A percentile compares a stretch with the other conserved stretches of the same genome.
Evolutionary conservation across 2,797 vertebrate species (phyloP).

Genomic region (Squalus acanthias): DNA sequence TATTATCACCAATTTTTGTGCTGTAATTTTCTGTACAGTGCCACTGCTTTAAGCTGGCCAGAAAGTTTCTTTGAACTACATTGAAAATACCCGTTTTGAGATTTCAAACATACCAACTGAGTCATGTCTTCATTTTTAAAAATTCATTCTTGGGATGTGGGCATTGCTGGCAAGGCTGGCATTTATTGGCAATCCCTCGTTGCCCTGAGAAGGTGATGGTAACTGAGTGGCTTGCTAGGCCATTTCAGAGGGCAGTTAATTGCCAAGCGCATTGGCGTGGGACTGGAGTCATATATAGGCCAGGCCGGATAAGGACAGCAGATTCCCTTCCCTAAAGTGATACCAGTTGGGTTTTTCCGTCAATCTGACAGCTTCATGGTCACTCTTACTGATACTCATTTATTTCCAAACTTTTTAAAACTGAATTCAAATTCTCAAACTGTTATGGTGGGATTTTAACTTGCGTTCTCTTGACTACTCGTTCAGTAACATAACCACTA

Average conservation of each 20-base stretch:
- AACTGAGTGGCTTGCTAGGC: not conserved
- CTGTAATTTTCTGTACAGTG: not conserved
- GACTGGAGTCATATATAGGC: not conserved
- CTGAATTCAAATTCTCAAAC: not conserved
- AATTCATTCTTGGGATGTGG: not conserved
- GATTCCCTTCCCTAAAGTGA: not conserved
- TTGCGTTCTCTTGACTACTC: not conserved
- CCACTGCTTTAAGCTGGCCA: not conserved
- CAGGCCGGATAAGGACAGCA: not conserved
- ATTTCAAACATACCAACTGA: not conserved
- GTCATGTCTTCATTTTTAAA: not conserved
- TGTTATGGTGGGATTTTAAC: not conserved
- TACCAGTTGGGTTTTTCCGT: not conserved
- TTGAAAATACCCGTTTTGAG: not conserved
- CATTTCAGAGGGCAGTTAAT: not conserved
- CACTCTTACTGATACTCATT: not conserved
- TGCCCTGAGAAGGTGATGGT: not conserved
- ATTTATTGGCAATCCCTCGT: not conserved
- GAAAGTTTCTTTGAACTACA: not conserved
- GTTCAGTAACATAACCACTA: not conserved
- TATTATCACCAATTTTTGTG: not conserved
- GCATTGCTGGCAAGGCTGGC: not conserved
- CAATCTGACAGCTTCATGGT: not conserved
- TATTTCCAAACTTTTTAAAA: not conserved
- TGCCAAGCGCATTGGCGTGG: not conserved